Evolutionary conservation across 2,113 vertebrate genomes (phyloP), one percentile per base, ranked within the genome.

Genomic region (Clarias gariepinus): DNA sequence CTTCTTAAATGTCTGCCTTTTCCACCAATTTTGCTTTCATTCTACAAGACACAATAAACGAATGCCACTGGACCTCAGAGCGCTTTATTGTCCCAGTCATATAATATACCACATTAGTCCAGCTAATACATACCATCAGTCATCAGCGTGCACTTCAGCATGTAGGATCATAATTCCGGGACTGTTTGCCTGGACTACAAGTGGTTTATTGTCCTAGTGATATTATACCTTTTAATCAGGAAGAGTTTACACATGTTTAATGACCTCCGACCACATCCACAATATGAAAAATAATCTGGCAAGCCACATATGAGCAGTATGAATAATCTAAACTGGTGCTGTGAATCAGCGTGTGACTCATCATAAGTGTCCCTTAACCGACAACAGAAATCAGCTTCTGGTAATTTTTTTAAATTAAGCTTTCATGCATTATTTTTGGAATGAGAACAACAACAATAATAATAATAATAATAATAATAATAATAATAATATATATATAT

Each of bases 171-270:
- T 78, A 85, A 77, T 78, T 64, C 73, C 28, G 25, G 25, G 41
- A 53, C 60, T 77, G 33, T 66, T 79, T 58, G 41, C 61, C 74
- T 74, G 12, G 52, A 57, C 30, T 55, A 28, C n/a, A 21, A 60
- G 30, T 13, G 52, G 74, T 80, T 80, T 85, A 85, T 85, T 85
- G 41, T 64, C 76, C 57, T 77, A 57, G 84, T 4, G 60, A 57
- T 58, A 79, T 36, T 85, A 85, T 68, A 85, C 61, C 63, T 79
- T 79, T 53, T 79, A 78, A 78, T 85, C 84, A 85, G 18, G 18
- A 36, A n/a, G 52, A 79, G 84, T 85, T 85, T 80, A 85, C 61
- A 57, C n/a, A 80, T 33, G 63, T 68, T 85, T 68, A 53, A 85
- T 68, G 84, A 78, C 74, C 53, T 79, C 60, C 66, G 19, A 71